Base-by-base conservation (phyloP, 1,140 invertebrate species). In the Oreohelix idahoensis region DNA sequence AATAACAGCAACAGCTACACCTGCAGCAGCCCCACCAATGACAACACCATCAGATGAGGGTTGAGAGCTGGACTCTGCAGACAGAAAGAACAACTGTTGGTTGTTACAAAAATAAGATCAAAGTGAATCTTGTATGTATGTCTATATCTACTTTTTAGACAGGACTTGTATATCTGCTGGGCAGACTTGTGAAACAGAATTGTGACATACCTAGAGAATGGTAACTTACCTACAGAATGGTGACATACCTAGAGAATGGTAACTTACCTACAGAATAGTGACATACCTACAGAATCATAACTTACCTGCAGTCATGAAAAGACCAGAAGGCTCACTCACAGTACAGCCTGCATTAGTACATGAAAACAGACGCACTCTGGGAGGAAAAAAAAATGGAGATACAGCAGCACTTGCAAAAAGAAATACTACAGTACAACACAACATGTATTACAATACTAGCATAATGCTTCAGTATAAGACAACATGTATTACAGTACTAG, bases 321-420 rank as follows among this genome's bases (percentile, higher is more conserved):
- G 75, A 23, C 75, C 75, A 13, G 75, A 49, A 13, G 29, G 32
- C 20, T 77, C 49, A 77, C 75, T 77, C 26, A 77, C 45, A 77
- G 75, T 29, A 53, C 75, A 77, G 29, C 75, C 75, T n/a, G 75
- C 75, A 17, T 20, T 53, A 36, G 75, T 77, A 23, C 75, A 77
- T 36, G 75, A 53, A 45, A 53, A 77, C 75, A 77, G 36, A 5
- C 49, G 75, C 11, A 77, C 42, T 45, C 75, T 77, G 51, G 29
- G 23, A 17, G 13, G 26, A 26, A 49, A 39, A 39, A 42, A 8
- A 45, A 45, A 45, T 8, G n/a, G n/a, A n/a, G n/a, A n/a, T n/a
- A n/a, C n/a, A n/a, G n/a, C n/a, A n/a, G n/a, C n/a, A n/a, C n/a
- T n/a, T n/a, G n/a, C n/a, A n/a, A n/a, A n/a, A n/a, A n/a, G n/a